A percentile compares a stretch with the other conserved stretches of the same genome.
These are phyloP conservation scores for Hypselothyrea guttata DNA, from an alignment of 2,888 invertebrate genomes.

Conservation along the genomic window DNA sequence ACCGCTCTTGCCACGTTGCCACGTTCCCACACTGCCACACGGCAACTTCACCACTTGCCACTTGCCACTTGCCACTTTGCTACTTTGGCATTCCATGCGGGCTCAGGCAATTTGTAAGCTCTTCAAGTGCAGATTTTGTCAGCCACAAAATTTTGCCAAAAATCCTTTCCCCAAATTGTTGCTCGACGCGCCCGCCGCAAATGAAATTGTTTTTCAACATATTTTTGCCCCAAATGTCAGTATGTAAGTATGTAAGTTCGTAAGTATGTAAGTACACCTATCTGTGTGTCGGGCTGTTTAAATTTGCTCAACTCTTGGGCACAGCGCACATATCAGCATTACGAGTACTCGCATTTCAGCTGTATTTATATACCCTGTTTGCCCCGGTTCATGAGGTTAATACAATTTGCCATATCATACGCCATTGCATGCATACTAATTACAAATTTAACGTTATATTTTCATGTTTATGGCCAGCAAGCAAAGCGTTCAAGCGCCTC, in stretches of 20 bases:
- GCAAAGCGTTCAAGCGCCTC: no score
- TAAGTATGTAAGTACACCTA: constrained; percentile 36
- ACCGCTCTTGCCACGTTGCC: no score
- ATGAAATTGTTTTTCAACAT: constrained; percentile 50
- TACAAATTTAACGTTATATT: no score
- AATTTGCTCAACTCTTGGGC: constrained; percentile 36
- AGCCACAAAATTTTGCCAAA: constrained; percentile 29
- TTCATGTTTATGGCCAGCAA: no score
- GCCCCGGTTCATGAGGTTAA: neutral
- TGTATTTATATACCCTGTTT: constrained; percentile 9
- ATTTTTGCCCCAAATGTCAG: constrained; percentile 22
- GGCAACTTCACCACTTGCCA: neutral
- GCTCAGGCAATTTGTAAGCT: constrained; percentile 24
- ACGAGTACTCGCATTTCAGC: constrained; percentile 6
- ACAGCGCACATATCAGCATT: constrained; percentile 18
- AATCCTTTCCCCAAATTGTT: constrained; percentile 42
- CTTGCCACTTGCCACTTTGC: neutral
- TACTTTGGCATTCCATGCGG: neutral
- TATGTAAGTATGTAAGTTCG: no score
- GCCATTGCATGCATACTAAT: neutral
- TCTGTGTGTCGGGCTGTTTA: constrained; percentile 18
- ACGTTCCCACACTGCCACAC: no score
- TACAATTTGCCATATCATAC: neutral
- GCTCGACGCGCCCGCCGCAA: constrained; percentile 46
- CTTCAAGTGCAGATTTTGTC: constrained; percentile 38